These are phyloP conservation scores for Trachymyrmex septentrionalis DNA, from an alignment of 1,140 invertebrate genomes.

Conservation along the genomic window DNA sequence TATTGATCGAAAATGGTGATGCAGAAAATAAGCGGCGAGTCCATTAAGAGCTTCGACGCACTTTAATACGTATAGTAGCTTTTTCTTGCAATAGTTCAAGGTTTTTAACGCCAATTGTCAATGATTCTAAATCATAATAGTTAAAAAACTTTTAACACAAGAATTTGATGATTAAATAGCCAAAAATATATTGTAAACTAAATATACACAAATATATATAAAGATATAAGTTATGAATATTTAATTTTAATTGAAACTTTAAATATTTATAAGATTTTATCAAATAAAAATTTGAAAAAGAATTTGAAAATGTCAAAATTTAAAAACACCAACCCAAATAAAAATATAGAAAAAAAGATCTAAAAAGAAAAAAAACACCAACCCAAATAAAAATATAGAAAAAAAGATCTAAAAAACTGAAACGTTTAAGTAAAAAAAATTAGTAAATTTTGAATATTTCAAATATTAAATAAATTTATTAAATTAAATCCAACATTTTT, in stretches of 20 bases:
- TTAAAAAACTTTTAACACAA: not conserved
- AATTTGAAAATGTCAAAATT: not conserved
- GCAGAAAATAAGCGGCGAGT: conserved; percentile 40
- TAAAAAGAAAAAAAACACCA: not conserved
- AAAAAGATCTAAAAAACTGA: not conserved
- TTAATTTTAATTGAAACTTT: not conserved
- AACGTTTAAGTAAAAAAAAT: not conserved
- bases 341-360: not conserved
- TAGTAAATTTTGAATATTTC: not conserved
- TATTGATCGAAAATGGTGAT: conserved; percentile 32
- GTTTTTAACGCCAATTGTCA: not conserved
- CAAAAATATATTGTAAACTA: not conserved
- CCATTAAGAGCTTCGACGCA: conserved; percentile 26
- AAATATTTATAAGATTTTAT: not conserved
- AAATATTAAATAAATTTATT: conserved; percentile 13
- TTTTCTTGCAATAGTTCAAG: conserved; percentile 37
- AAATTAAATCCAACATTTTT: conserved; percentile 6
- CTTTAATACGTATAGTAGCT: not conserved
- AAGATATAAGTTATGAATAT: not conserved
- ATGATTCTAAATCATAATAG: not conserved
- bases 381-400: not conserved
- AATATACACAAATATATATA: not conserved
- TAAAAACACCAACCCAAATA: not conserved
- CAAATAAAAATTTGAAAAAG: not conserved
- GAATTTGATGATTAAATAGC: not conserved